phyloP scores from a whole-genome alignment of 2,113 vertebrate species.

The Tupaia tana region DNA sequence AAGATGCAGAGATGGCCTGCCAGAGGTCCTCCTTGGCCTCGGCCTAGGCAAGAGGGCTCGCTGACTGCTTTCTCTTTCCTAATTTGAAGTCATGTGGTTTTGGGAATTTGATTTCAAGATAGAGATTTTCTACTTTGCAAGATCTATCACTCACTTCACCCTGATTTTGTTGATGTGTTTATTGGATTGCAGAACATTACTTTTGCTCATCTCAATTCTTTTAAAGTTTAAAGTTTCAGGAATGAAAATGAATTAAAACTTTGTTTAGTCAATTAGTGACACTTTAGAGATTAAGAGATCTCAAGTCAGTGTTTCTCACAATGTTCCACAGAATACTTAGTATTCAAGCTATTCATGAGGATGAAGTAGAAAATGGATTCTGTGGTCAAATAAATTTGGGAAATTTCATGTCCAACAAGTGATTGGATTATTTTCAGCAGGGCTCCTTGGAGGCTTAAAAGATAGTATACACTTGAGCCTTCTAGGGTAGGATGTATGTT shows the following conservation, averaged over 20 bases:
- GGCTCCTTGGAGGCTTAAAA: slow-evolving; percentile 3
- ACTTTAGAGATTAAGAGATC: background rate
- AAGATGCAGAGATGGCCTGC: background rate
- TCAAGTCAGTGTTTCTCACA: background rate
- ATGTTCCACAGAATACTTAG: background rate
- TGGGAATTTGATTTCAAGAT: background rate
- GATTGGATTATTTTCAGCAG: background rate
- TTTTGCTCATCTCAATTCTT: background rate
- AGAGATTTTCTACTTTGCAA: background rate
- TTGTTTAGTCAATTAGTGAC: background rate
- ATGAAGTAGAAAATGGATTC: background rate
- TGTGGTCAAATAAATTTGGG: background rate
- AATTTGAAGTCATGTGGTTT: background rate
- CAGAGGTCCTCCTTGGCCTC: background rate
- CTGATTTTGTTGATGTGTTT: background rate
- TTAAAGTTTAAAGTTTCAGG: slow-evolving; percentile 17
- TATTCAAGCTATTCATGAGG: background rate
- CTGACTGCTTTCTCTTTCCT: background rate
- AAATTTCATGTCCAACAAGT: background rate
- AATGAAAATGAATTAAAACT: background rate
- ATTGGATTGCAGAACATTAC: background rate
- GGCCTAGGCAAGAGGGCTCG: background rate
- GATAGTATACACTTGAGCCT: background rate
- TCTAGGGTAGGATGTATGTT: background rate
- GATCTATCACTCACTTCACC: background rate